A percentile compares a stretch with the other conserved stretches of the same genome.
Conservation (phyloP, 2,888 invertebrate genomes). For the Dasysyrphus albostriatus region DNA sequence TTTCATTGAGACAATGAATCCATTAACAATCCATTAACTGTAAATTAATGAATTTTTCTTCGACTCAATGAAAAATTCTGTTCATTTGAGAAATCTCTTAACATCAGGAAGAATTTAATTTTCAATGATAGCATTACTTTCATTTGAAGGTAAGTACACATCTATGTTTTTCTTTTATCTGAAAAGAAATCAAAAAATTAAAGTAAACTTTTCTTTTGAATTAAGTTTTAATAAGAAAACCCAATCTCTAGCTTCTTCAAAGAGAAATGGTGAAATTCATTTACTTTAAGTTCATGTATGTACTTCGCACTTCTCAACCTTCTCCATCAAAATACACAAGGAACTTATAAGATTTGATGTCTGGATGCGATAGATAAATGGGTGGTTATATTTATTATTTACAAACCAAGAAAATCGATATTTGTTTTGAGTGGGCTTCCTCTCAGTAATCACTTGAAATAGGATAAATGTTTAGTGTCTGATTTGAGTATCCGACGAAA, state of each 20-base stretch:
- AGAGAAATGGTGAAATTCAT: slow-evolving; percentile 8
- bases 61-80: too few species aligned
- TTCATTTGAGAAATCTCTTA: too few species aligned
- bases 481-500: slow-evolving; percentile 32
- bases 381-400: slow-evolving; percentile 11
- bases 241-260: neutral
- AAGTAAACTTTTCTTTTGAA: too few species aligned
- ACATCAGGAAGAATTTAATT: too few species aligned
- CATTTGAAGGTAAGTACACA: too few species aligned
- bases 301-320: neutral
- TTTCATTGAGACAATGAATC: too few species aligned
- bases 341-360: slow-evolving; percentile 20
- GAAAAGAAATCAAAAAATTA: too few species aligned
- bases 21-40: too few species aligned
- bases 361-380: slow-evolving; percentile 11
- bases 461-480: slow-evolving; percentile 53
- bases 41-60: too few species aligned
- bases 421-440: slow-evolving; percentile 8
- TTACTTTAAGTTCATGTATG: neutral
- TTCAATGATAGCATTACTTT: too few species aligned
- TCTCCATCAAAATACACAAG: neutral
- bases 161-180: too few species aligned
- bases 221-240: too few species aligned
- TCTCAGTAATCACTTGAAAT: slow-evolving; percentile 34
- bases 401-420: slow-evolving; percentile 37